These are phyloP conservation scores for Littorina saxatilis DNA, from an alignment of 1,140 invertebrate genomes.

Conservation along the genomic window DNA sequence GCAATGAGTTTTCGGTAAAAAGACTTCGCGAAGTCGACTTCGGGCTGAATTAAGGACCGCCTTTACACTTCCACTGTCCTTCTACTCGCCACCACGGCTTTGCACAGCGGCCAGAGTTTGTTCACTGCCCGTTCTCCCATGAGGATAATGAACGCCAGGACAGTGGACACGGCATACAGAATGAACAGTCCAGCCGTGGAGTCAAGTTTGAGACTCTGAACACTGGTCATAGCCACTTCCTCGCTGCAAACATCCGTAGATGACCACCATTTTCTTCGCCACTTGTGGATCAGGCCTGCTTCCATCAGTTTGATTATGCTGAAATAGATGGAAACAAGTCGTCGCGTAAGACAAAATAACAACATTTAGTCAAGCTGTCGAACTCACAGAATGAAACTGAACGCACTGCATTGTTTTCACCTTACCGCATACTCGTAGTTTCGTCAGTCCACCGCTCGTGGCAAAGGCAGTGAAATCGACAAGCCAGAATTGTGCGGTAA, in stretches of 20 bases:
- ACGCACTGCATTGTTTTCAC: too few species aligned
- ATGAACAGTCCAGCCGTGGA: slow-evolving; percentile 55
- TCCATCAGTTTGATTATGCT: slow-evolving; percentile 62
- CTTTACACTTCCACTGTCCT: not conserved
- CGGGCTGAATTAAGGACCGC: too few species aligned
- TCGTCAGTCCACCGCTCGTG: too few species aligned
- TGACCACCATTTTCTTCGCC: slow-evolving; percentile 57
- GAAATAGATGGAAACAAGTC: slow-evolving; percentile 24
- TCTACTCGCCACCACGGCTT: not conserved
- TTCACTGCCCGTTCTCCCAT: slow-evolving; percentile 11
- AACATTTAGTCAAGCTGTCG: too few species aligned
- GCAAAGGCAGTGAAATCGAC: too few species aligned
- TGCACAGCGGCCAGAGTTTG: slow-evolving; percentile 6
- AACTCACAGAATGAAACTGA: too few species aligned
- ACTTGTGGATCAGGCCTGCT: slow-evolving; percentile 56
- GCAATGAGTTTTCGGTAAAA: too few species aligned
- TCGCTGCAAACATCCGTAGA: slow-evolving; percentile 31
- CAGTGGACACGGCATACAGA: slow-evolving; percentile 43
- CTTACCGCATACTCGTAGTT: too few species aligned
- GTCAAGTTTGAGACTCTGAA: slow-evolving; percentile 50
- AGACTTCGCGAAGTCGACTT: too few species aligned
- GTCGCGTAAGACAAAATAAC: too few species aligned
- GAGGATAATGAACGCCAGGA: slow-evolving; percentile 40
- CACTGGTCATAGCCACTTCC: slow-evolving; percentile 19
- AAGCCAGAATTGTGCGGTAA: too few species aligned